phyloP scores from a whole-genome alignment of 2,888 invertebrate genomes.

The Apodemia duryi region DNA sequence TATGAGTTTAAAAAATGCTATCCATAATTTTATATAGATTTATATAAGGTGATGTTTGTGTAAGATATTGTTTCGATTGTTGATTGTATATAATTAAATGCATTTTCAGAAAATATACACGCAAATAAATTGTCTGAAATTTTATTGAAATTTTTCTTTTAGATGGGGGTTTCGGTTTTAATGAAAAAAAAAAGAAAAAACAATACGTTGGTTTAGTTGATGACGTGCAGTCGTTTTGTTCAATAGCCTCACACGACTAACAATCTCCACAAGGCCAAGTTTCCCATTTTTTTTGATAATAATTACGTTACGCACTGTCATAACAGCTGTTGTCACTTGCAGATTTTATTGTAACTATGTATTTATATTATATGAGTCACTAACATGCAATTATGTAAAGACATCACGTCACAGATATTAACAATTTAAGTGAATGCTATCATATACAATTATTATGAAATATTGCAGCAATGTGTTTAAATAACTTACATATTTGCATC shows the following conservation, averaged over 20 bases:
- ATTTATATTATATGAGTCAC: slow-evolving; percentile 79
- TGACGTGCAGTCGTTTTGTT: slow-evolving; percentile 70
- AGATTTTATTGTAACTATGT: slow-evolving; percentile 75
- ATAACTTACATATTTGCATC: slow-evolving; percentile 78
- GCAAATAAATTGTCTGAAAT: slow-evolving; percentile 76
- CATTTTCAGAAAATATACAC: slow-evolving; percentile 74
- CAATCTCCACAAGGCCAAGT: slow-evolving; percentile 80
- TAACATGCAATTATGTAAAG: slow-evolving; percentile 80
- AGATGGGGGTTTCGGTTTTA: slow-evolving; percentile 48
- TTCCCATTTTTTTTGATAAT: slow-evolving; percentile 70
- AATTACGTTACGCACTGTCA: slow-evolving; percentile 68
- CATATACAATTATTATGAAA: slow-evolving; percentile 52
- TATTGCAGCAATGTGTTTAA: slow-evolving; percentile 58
- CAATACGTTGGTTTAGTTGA: slow-evolving; percentile 71
- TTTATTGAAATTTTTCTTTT: slow-evolving; percentile 62
- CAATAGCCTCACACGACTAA: slow-evolving; percentile 77
- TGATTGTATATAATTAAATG: slow-evolving; percentile 72
- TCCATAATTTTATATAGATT: slow-evolving; percentile 60
- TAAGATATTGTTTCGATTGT: slow-evolving; percentile 72
- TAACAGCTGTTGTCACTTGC: slow-evolving; percentile 76
- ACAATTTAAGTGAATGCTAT: slow-evolving; percentile 69
- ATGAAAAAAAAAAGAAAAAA: slow-evolving; percentile 28
- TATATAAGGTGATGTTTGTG: slow-evolving; percentile 59
- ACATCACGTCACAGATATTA: slow-evolving; percentile 66
- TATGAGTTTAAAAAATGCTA: slow-evolving; percentile 56